Evolutionary conservation across 2,888 invertebrate species (phyloP), one percentile per base, ranked within the genome.

Genomic region (Noctua comes): DNA sequence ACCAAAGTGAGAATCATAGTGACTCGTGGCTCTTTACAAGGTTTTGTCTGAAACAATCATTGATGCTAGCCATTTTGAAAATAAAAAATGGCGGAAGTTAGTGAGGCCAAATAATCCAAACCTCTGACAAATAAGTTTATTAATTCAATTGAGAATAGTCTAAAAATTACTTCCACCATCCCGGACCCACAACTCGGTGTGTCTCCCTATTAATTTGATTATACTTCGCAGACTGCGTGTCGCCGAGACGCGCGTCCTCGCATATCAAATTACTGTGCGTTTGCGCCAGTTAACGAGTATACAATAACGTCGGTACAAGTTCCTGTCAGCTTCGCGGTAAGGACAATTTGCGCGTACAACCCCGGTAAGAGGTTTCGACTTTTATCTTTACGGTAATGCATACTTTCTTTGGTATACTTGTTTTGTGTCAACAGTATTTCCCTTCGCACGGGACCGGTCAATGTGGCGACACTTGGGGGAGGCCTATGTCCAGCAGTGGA

Each of bases 311-410:
- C 5, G 43, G 54, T 72, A 51, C 4, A 31, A 5, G 40, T 31
- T 86, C 83, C 79, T 73, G 77, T 77, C 78, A 84, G 82, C 83
- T 77, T 76, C 70, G 73, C 65, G 62, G 80, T 78, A 82, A 85
- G 87, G 87, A 92, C 89, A 91, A 91, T 92, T 92, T 91, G 90
- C 89, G 88, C 88, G 91, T 93, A 93, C 91, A 91, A 89, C 88
- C 91, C 76, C 88, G 88, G 89, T 94, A 94, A 95, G 91, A 95
- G 95, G 94, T 94, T 94, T 86, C 84, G 86, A 92, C 91, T 94
- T 93, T 95, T 95, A 94, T 93, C 94, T 94, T 95, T 94, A 95
- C 93, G 93, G 93, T 95, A 94, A 95, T 94, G 93, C 93, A 88
- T 91, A 92, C 91, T 92, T 91, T 90, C 89, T 90, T 90, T 88